Conservation (phyloP, 92 coral and sea anemone genomes). For the Virgularia gustaviana region DNA sequence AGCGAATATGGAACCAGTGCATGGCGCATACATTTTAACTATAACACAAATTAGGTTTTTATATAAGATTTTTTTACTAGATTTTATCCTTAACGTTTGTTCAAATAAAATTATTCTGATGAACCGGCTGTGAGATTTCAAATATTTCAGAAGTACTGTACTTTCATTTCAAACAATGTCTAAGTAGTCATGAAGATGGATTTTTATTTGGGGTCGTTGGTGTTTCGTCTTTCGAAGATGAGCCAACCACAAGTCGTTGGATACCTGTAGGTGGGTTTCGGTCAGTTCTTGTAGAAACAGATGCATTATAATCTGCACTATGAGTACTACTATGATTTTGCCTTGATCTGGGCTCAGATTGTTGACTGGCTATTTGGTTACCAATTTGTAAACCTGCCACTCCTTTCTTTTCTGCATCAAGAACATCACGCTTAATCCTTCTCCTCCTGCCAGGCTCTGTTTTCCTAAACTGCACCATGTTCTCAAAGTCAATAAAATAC, state of each 20-base stretch:
- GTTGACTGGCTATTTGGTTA: background rate
- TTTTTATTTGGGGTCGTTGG: background rate
- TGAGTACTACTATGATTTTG: background rate
- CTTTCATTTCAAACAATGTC: too few relatives aligned
- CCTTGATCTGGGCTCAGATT: background rate
- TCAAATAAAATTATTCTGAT: too few relatives aligned
- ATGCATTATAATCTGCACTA: background rate
- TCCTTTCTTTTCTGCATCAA: slow-evolving; percentile 87
- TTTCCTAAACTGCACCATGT: slow-evolving; percentile 94
- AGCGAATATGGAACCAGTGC: too few relatives aligned
- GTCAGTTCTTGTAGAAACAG: background rate
- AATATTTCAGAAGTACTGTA: too few relatives aligned
- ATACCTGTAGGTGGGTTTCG: background rate
- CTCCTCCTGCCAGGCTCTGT: slow-evolving; percentile 93
- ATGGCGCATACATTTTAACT: too few relatives aligned
- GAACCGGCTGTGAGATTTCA: too few relatives aligned
- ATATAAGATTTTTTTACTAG: too few relatives aligned
- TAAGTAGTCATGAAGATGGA: too few relatives aligned
- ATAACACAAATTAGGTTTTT: too few relatives aligned
- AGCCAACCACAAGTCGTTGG: background rate
- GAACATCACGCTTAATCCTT: slow-evolving; percentile 84
- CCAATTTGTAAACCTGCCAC: slow-evolving; percentile 75
- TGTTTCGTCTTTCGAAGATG: background rate
- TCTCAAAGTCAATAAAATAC: slow-evolving; percentile 88
- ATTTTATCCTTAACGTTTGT: too few relatives aligned